Evolutionary conservation across 2,888 invertebrate species (phyloP).

Genomic region (Sicus ferrugineus): DNA sequence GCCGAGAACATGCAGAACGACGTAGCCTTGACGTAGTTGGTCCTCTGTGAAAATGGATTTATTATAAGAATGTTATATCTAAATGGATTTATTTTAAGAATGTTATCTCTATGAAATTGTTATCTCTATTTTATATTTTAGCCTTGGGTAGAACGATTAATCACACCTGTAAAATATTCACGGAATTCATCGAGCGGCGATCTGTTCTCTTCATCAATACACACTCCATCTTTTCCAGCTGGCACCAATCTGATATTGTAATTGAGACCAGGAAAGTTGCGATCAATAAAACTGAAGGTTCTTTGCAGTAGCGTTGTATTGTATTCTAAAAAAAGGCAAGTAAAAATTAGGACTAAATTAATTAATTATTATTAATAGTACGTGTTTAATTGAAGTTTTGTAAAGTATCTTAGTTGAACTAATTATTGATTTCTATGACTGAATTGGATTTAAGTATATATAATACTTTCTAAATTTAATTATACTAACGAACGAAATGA

Average conservation of each 20-base stretch:
- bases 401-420: not conserved
- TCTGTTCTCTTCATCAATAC: slow-evolving; percentile 43
- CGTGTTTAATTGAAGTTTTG: too few relatives aligned
- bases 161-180: slow-evolving; percentile 56
- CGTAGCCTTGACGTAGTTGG: slow-evolving; percentile 77
- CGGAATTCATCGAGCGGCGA: slow-evolving; percentile 57
- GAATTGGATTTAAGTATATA: not conserved
- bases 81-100: not conserved
- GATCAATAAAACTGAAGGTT: slow-evolving; percentile 53
- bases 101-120: not conserved
- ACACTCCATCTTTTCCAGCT: slow-evolving; percentile 42
- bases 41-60: slow-evolving; percentile 61
- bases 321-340: slow-evolving; percentile 40
- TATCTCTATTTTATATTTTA: too few relatives aligned
- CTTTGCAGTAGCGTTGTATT: slow-evolving; percentile 51
- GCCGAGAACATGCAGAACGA: slow-evolving; percentile 77
- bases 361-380: too few relatives aligned
- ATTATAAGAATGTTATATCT: not conserved
- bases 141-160: not conserved
- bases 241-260: slow-evolving; percentile 48
- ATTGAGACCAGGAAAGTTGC: slow-evolving; percentile 45
- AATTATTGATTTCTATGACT: not conserved
- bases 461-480: too few relatives aligned
- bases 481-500: too few relatives aligned
- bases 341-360: not conserved